phyloP scores from a whole-genome alignment of 1,140 invertebrate genomes.

The Aphelinus atriplicis region DNA sequence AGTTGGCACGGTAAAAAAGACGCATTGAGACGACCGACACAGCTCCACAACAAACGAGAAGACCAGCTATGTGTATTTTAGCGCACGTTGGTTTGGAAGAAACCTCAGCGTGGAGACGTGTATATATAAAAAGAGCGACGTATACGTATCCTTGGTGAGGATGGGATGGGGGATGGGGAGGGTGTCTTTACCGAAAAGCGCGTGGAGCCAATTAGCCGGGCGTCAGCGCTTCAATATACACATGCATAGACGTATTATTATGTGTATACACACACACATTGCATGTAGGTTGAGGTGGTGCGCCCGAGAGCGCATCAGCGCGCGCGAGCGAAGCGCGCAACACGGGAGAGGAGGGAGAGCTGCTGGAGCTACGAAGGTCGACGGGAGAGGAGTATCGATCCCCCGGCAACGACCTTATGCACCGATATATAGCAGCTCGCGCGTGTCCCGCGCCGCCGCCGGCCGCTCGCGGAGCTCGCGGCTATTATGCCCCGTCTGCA shows the following conservation, averaged over 20 bases:
- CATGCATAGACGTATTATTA: not conserved
- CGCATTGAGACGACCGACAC: too few relatives aligned
- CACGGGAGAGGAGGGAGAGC: too few relatives aligned
- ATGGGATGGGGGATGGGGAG: too few relatives aligned
- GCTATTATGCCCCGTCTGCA: not conserved
- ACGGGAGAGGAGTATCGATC: slow-evolving; percentile 35
- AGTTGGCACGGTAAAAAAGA: too few relatives aligned
- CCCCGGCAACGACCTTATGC: slow-evolving; percentile 39
- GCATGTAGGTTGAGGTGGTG: not conserved
- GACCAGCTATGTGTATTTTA: too few relatives aligned
- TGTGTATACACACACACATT: not conserved
- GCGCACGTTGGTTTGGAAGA: too few relatives aligned
- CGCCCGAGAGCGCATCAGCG: slow-evolving; percentile 5
- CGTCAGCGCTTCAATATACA: not conserved
- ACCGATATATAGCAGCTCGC: slow-evolving; percentile 11
- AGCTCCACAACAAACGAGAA: too few relatives aligned
- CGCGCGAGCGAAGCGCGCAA: not conserved
- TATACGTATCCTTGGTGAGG: too few relatives aligned
- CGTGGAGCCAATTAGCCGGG: not conserved
- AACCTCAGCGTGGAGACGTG: too few relatives aligned
- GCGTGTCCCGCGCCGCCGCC: slow-evolving; percentile 2
- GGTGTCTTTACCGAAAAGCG: too few relatives aligned
- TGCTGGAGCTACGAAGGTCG: slow-evolving; percentile 25
- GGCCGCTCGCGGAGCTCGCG: not conserved
- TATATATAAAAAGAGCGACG: too few relatives aligned